Base-by-base conservation (phyloP, 2,888 invertebrate genomes). In the Andrena hattorfiana region DNA sequence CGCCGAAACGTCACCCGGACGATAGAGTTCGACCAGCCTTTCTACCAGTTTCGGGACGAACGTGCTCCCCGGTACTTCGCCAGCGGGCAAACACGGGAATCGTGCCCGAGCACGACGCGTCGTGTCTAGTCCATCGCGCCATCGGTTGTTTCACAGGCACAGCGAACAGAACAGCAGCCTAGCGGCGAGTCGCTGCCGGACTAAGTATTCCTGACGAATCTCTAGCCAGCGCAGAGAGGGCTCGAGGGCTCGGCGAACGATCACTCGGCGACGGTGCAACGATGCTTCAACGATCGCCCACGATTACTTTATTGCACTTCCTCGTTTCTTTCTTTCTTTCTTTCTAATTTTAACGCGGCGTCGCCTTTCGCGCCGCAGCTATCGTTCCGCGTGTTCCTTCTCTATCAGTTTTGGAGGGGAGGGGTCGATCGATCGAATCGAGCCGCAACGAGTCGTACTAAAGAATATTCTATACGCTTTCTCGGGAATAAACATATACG, bases 381-480 rank as follows among this genome's bases (percentile, higher is more conserved):
- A 54, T 30, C 54, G 51, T 73, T 68, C 42, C 56, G 48, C 49
- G 16, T 30, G 48, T 62, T 49, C 56, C 32, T 20, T 49, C 42
- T 60, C 26, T 60, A 5, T 48, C 70, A 42, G 26, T 5, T 10
- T 5, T 10, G 13, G 10, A 8, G 6, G n/a, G 23, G 66, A 80
- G 23, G 66, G 67, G 79, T 64, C 79, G 26, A 59, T 13, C 54
- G 59, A 32, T n/a, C 6, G 63, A 56, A 42, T 26, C 67, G 32
- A 56, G 28, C 48, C 23, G 51, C 64, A 69, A 69, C 54, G 66
- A 80, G 67, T 70, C 80, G 80, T 83, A 84, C 84, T 84, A 80
- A 84, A 73, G 68, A 73, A 26, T 23, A 23, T 26, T 56, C 69
- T 73, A 64, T 75, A 81, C 81, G 81, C 88, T 89, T 90, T 86